Evolutionary conservation across 2,113 vertebrate genomes (phyloP).

Genomic region (Tachycineta bicolor): DNA sequence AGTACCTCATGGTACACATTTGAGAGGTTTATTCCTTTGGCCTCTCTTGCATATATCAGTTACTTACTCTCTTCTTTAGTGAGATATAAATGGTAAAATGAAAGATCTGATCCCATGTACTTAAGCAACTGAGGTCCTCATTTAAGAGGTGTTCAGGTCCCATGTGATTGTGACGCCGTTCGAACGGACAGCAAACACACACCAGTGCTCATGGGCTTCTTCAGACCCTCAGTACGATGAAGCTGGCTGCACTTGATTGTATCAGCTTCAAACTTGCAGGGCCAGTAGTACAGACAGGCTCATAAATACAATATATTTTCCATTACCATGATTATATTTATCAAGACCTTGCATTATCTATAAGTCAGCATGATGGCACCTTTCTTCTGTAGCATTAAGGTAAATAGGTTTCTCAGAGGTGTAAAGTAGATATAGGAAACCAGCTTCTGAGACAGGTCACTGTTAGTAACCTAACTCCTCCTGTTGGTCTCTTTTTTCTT

Average conservation of each 20-base stretch:
- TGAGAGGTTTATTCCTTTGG: not conserved
- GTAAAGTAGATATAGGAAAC: not conserved
- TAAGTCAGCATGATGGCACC: not conserved
- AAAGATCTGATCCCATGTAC: not conserved
- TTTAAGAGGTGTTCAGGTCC: not conserved
- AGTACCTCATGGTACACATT: not conserved
- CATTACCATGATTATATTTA: not conserved
- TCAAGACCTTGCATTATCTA: not conserved
- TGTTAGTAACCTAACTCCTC: not conserved
- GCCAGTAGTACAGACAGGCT: not conserved
- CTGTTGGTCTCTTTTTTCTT: not conserved
- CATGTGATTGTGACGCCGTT: accelerated
- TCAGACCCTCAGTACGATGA: not conserved
- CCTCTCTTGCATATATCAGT: not conserved
- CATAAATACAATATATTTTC: not conserved
- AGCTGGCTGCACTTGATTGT: not conserved
- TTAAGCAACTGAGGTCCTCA: not conserved
- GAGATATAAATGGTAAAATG: not conserved
- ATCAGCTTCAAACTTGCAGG: not conserved
- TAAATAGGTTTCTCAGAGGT: not conserved
- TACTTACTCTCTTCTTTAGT: not conserved
- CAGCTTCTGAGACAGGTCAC: not conserved
- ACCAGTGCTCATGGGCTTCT: not conserved
- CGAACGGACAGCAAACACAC: not conserved
- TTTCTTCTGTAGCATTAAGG: not conserved